Conservation (phyloP, 2,113 vertebrate species). For the Sinocyclocheilus rhinocerous region DNA sequence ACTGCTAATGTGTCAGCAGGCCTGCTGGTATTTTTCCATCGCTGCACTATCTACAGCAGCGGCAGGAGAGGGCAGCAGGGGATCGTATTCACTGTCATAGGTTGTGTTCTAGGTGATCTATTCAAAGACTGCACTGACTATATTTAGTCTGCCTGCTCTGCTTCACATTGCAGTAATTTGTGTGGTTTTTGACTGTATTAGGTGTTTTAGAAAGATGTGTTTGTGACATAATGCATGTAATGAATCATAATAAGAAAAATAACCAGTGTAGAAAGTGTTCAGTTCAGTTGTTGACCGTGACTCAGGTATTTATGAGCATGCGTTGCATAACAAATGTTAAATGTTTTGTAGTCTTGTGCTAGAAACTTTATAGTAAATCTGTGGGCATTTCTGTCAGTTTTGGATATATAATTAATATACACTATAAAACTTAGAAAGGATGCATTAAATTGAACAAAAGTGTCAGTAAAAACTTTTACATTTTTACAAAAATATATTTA, state of each 20-base stretch:
- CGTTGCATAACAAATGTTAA: neutral
- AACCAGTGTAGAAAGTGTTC: neutral
- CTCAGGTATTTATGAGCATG: neutral
- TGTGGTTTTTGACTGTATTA: neutral
- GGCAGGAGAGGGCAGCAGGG: conserved; percentile 25
- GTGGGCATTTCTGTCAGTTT: too few relatives aligned
- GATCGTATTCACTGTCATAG: conserved; percentile 35
- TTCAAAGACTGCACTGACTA: conserved; percentile 47
- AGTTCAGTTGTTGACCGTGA: neutral
- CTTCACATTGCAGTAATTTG: neutral
- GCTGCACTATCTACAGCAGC: conserved; percentile 6
- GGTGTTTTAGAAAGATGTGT: neutral
- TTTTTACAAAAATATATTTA: too few relatives aligned
- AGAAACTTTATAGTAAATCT: too few relatives aligned
- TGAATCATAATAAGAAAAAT: neutral
- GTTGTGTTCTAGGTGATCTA: conserved; percentile 37
- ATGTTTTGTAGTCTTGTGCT: too few relatives aligned
- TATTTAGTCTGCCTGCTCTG: conserved; percentile 38
- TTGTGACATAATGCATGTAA: neutral
- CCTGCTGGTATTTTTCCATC: conserved; percentile 15
- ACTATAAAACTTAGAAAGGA: too few relatives aligned
- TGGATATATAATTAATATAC: too few relatives aligned
- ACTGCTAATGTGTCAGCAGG: neutral
- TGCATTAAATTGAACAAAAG: too few relatives aligned
- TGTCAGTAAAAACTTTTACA: too few relatives aligned